Percentiles rank a stretch among this genome's conserved stretches.
These are phyloP conservation scores for Stenoptilia bipunctidactyla DNA, from an alignment of 2,888 invertebrate genomes.

Conservation along the genomic window DNA sequence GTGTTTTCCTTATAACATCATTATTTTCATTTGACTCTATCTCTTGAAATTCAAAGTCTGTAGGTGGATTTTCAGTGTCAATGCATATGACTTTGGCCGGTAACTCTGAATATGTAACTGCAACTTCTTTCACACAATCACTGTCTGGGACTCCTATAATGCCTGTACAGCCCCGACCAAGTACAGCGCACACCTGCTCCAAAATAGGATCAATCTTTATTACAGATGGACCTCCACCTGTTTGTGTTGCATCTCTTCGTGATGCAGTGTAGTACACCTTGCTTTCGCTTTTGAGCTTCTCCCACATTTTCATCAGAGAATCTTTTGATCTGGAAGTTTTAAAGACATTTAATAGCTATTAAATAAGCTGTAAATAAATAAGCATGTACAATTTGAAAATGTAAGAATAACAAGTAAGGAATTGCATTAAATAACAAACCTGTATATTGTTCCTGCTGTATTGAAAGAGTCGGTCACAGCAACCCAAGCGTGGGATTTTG, in stretches of 20 bases:
- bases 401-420: no score
- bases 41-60: no score
- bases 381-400: no score
- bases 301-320: slow-evolving; percentile 7
- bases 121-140: neutral
- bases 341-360: neutral
- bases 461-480: slow-evolving; percentile 2
- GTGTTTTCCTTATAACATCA: neutral
- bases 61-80: neutral
- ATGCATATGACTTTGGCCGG: neutral
- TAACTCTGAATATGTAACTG: neutral
- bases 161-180: slow-evolving; percentile 11
- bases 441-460: neutral
- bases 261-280: slow-evolving; percentile 6
- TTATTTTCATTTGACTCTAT: no score
- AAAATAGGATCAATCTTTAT: slow-evolving; percentile 11
- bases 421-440: neutral
- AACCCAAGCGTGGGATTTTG: slow-evolving; percentile 6
- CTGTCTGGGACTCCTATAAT: slow-evolving; percentile 8
- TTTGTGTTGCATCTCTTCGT: slow-evolving; percentile 5
- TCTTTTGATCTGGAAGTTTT: slow-evolving; percentile 2
- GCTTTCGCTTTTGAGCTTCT: slow-evolving; percentile 11
- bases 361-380: no score
- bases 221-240: slow-evolving; percentile 11
- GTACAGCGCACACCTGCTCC: slow-evolving; percentile 8